Evolutionary conservation across 1,140 invertebrate species (phyloP).

Genomic region (Pseudomyrmex sp.): DNA sequence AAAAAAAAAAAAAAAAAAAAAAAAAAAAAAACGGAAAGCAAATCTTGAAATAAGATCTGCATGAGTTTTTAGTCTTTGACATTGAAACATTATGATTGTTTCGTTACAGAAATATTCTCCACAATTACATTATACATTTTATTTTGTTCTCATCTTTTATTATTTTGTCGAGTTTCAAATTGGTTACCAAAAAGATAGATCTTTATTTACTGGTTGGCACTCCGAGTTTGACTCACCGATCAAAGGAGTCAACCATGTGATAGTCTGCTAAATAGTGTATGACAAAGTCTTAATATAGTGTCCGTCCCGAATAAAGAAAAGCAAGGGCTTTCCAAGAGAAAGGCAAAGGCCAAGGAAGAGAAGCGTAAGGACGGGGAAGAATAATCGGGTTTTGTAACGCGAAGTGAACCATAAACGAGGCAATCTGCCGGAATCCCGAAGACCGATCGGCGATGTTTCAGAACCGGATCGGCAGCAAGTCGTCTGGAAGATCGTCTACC

Average conservation of each 20-base stretch:
- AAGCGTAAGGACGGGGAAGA: slow-evolving; percentile 41
- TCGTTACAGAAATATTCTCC: background rate
- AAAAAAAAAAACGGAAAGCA: slow-evolving; percentile 5
- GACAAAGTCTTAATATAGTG: slow-evolving; percentile 75
- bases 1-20: background rate
- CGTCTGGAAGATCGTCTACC: slow-evolving; percentile 78
- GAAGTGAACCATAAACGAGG: slow-evolving; percentile 78
- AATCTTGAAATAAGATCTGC: slow-evolving; percentile 4
- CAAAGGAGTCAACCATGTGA: slow-evolving; percentile 79
- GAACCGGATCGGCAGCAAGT: slow-evolving; percentile 63
- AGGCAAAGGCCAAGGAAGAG: slow-evolving; percentile 34
- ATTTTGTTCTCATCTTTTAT: background rate
- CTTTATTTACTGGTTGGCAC: background rate
- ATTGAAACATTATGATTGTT: background rate
- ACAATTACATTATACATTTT: background rate
- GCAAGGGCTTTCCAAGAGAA: slow-evolving; percentile 22
- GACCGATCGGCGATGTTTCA: slow-evolving; percentile 76
- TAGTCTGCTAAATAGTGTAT: slow-evolving; percentile 44
- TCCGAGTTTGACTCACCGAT: slow-evolving; percentile 53
- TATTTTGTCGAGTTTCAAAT: slow-evolving; percentile 4
- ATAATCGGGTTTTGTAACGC: slow-evolving; percentile 74
- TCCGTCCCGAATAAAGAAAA: slow-evolving; percentile 62
- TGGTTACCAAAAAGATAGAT: slow-evolving; percentile 27
- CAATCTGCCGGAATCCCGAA: slow-evolving; percentile 82
- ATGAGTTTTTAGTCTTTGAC: background rate